phyloP scores from a whole-genome alignment of 2,888 invertebrate species.

The Bibio marci region DNA sequence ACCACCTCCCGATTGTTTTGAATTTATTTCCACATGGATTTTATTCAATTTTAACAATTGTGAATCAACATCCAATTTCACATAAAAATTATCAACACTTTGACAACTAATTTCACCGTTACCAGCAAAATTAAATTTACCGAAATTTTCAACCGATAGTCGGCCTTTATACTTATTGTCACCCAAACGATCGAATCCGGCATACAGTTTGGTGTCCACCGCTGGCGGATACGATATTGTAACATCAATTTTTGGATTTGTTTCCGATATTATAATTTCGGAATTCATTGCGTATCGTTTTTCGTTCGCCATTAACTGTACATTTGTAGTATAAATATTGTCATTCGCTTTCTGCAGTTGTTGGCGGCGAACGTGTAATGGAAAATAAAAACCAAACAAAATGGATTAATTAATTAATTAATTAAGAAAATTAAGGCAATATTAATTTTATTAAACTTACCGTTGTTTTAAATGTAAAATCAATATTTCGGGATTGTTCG shows the following conservation, averaged over 20 bases:
- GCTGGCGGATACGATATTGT: conserved; percentile 34
- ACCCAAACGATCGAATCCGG: conserved; percentile 26
- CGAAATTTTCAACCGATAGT: conserved; percentile 34
- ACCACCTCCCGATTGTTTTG: conserved; percentile 39
- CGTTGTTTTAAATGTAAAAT: conserved; percentile 28
- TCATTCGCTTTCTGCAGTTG: conserved; percentile 18
- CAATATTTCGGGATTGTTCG: conserved; percentile 34
- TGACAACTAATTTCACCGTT: conserved; percentile 36
- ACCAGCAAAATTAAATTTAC: conserved; percentile 35
- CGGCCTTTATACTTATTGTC: conserved; percentile 41
- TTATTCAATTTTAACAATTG: conserved; percentile 46
- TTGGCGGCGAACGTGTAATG: no score
- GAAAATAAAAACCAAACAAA: no score
- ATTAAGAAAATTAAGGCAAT: conserved; percentile 1
- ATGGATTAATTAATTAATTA: no score
- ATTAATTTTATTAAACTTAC: conserved; percentile 3
- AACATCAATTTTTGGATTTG: conserved; percentile 37
- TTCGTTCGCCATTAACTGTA: conserved; percentile 36
- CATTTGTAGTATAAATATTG: conserved; percentile 25
- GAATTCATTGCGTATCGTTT: conserved; percentile 38
- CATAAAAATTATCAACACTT: conserved; percentile 44
- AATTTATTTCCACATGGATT: conserved; percentile 42
- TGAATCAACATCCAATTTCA: conserved; percentile 43
- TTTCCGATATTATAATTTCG: conserved; percentile 34
- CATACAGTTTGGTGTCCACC: conserved; percentile 19